Evolutionary conservation across 1,140 invertebrate genomes (phyloP).

Genomic region (Drosophila insularis): DNA sequence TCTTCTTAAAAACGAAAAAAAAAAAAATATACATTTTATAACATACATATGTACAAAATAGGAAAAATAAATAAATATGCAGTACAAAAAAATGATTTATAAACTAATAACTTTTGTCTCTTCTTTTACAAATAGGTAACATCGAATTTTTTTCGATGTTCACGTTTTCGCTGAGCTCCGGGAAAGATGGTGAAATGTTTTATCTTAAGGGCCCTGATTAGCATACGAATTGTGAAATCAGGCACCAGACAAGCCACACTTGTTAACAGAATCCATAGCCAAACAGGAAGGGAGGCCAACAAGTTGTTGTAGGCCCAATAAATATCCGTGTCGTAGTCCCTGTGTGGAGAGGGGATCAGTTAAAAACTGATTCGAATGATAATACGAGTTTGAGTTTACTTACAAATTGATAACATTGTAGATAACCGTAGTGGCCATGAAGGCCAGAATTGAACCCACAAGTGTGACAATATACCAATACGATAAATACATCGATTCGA

Average conservation of each 20-base stretch:
- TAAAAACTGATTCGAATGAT: too few relatives aligned
- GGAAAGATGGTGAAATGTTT: constrained; percentile 68
- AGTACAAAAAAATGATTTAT: constrained; percentile 38
- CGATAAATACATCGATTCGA: constrained; percentile 87
- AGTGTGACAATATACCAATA: constrained; percentile 84
- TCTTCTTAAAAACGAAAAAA: constrained; percentile 11
- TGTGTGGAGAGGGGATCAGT: constrained; percentile 53
- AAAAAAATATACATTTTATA: constrained; percentile 42
- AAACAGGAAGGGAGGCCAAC: constrained; percentile 84
- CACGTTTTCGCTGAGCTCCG: constrained; percentile 59
- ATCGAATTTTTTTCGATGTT: constrained; percentile 67
- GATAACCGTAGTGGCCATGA: constrained; percentile 84
- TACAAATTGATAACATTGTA: constrained; percentile 86
- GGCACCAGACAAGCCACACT: constrained; percentile 85
- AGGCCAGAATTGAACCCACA: constrained; percentile 85
- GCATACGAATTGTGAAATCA: constrained; percentile 83
- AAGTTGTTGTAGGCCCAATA: constrained; percentile 86
- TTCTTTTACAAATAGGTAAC: constrained; percentile 62
- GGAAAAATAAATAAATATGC: constrained; percentile 67
- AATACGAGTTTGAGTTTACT: constrained; percentile 61
- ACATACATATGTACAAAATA: constrained; percentile 49
- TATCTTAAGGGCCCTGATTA: constrained; percentile 61
- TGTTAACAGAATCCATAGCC: constrained; percentile 85
- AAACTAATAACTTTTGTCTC: constrained; percentile 11
- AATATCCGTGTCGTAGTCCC: constrained; percentile 85